Conservation (phyloP, 2,113 vertebrate species). For the Pollachius pollachius region DNA sequence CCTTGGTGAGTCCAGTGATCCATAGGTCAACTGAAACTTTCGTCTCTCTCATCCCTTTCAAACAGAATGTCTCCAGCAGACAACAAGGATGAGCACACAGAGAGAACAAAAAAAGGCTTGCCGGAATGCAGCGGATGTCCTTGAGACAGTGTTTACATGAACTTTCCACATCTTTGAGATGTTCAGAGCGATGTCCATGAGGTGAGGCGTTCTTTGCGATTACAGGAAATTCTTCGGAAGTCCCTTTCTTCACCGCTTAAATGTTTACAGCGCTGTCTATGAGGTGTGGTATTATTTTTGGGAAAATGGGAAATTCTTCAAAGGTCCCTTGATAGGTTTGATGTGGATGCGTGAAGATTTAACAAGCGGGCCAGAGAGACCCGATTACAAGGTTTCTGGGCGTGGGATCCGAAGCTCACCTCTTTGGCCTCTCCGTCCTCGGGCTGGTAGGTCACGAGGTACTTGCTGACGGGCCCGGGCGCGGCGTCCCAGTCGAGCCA, state of each 20-base stretch:
- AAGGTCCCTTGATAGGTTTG: no score
- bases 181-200: no score
- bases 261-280: not conserved
- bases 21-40: conserved; percentile 34
- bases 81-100: not conserved
- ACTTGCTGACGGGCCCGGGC: conserved; percentile 85
- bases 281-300: not conserved
- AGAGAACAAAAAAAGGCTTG: not conserved
- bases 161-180: no score
- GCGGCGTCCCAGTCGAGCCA: conserved; percentile 85
- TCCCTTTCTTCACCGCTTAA: not conserved
- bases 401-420: conserved; percentile 67
- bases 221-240: not conserved
- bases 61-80: conserved; percentile 49
- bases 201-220: not conserved
- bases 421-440: conserved; percentile 82
- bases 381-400: not conserved
- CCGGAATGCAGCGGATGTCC: not conserved
- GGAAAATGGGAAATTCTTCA: no score
- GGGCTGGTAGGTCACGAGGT: conserved; percentile 85
- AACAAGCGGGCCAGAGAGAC: no score
- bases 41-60: conserved; percentile 29
- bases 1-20: conserved; percentile 16
- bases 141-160: no score
- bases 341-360: no score